Conservation (phyloP, 92 coral and sea anemone genomes). For the Phenganax marumi region DNA sequence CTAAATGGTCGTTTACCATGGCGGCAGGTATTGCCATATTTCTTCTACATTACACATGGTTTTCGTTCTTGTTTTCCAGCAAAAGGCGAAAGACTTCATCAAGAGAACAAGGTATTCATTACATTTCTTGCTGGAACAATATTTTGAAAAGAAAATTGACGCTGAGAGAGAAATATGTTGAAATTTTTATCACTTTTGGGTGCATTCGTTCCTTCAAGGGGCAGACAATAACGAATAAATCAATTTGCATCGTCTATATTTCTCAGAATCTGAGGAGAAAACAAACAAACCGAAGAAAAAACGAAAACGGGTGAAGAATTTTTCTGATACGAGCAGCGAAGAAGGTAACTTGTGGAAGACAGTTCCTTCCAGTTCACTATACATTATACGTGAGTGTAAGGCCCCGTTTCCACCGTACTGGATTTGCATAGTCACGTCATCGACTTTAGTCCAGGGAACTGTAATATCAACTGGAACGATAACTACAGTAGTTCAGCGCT, state of each 20-base stretch:
- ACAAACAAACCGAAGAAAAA: constrained; percentile 54
- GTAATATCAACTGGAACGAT: no score
- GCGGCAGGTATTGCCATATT: not conserved
- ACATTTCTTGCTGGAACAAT: not conserved
- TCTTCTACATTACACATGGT: not conserved
- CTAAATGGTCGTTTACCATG: not conserved
- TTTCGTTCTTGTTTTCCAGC: constrained; percentile 1
- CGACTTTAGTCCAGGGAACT: no score
- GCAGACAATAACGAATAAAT: not conserved
- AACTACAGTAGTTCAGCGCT: no score
- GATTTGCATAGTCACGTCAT: no score
- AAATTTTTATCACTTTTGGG: no score
- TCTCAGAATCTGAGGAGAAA: constrained; percentile 54
- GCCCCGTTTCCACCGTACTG: no score
- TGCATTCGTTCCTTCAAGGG: no score
- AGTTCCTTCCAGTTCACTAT: no score
- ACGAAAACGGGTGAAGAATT: constrained; percentile 72
- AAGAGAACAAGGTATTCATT: not conserved
- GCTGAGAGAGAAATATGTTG: not conserved
- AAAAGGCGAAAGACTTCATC: constrained; percentile 6
- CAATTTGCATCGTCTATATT: not conserved
- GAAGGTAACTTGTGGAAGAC: constrained; percentile 51
- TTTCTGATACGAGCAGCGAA: constrained; percentile 67
- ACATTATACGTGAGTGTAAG: no score
- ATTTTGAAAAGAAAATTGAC: not conserved